Conservation (phyloP, 2,888 invertebrate genomes). For the Xiphydria camelus region DNA sequence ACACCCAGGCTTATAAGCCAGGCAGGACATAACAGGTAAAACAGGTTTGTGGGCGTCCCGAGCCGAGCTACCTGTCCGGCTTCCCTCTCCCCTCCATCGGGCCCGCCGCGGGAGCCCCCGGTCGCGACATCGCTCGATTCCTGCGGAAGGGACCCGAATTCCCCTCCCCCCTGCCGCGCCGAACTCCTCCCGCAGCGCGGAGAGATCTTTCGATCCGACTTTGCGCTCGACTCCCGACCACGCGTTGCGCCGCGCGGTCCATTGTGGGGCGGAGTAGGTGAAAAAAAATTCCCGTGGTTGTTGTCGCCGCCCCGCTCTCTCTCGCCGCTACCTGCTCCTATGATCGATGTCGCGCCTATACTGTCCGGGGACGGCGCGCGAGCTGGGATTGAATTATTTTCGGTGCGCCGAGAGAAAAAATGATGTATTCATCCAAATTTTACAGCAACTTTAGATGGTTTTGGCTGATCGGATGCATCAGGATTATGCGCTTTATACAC, state of each 20-base stretch:
- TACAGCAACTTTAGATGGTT: too few species aligned
- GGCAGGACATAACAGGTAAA: constrained; percentile 48
- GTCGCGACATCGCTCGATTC: constrained; percentile 27
- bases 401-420: too few species aligned
- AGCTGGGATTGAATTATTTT: too few species aligned
- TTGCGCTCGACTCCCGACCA: too few species aligned
- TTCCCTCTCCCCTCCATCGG: constrained; percentile 22
- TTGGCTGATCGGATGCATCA: too few species aligned
- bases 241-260: constrained; percentile 7
- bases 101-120: background rate
- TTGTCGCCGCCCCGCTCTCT: constrained; percentile 21
- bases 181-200: constrained; percentile 1
- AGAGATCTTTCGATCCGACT: constrained; percentile 1
- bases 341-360: constrained; percentile 46
- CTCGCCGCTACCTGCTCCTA: constrained; percentile 37
- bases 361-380: too few species aligned
- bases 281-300: constrained; percentile 28
- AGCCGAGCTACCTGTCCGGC: constrained; percentile 46
- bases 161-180: background rate
- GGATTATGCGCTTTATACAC: too few species aligned
- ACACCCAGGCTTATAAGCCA: constrained; percentile 27
- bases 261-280: constrained; percentile 30
- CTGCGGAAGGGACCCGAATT: constrained; percentile 33
- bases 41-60: constrained; percentile 52
- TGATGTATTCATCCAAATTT: too few species aligned